These are phyloP conservation scores for Itoplectis maculator DNA, from an alignment of 2,888 invertebrate species.

Conservation along the genomic window DNA sequence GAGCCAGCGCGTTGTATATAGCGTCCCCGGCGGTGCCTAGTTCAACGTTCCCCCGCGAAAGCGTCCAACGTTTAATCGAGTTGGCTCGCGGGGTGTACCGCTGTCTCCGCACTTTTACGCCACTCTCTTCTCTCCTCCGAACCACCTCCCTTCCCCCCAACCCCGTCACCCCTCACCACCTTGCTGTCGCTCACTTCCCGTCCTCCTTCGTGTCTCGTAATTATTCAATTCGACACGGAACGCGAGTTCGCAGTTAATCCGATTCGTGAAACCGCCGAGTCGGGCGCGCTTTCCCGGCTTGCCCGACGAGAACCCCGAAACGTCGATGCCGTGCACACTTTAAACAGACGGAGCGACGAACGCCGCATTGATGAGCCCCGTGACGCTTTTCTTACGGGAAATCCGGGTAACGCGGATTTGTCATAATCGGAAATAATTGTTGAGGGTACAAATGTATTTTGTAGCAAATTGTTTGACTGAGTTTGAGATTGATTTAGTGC, in stretches of 20 bases:
- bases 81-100: slow-evolving; percentile 68
- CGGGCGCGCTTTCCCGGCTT: neutral
- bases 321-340: slow-evolving; percentile 17
- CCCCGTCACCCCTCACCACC: neutral
- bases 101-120: slow-evolving; percentile 72
- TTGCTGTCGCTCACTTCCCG: slow-evolving; percentile 46
- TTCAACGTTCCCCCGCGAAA: slow-evolving; percentile 49
- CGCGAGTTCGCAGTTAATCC: slow-evolving; percentile 63
- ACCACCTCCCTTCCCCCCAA: neutral
- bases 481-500: too few relatives aligned
- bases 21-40: slow-evolving; percentile 2
- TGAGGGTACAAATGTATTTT: too few relatives aligned
- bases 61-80: slow-evolving; percentile 72
- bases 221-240: slow-evolving; percentile 70
- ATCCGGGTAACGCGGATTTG: neutral
- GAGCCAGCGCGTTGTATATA: slow-evolving; percentile 29
- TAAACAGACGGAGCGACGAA: slow-evolving; percentile 1
- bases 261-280: slow-evolving; percentile 53
- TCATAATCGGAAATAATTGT: neutral
- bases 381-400: neutral
- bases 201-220: slow-evolving; percentile 63
- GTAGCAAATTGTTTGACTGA: too few relatives aligned
- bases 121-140: slow-evolving; percentile 31
- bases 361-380: neutral
- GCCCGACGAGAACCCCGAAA: slow-evolving; percentile 33